Base-by-base conservation (phyloP, 2,888 invertebrate genomes). In the Macrosiphum euphorbiae region DNA sequence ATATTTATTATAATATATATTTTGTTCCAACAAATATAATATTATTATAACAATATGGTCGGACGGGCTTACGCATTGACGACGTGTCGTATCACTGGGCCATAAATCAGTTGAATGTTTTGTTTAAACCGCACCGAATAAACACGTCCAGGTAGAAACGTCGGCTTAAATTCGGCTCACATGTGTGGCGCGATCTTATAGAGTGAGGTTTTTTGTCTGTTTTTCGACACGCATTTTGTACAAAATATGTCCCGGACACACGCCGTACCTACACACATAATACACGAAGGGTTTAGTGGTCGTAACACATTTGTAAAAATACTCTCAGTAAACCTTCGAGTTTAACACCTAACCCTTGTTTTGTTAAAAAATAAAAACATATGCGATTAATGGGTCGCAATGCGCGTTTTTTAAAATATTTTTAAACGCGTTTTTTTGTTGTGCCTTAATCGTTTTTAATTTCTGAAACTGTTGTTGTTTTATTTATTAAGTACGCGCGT, bases 281-380 rank as follows among this genome's bases (percentile, higher is more conserved):
- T 78, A 20, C 35, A 35, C 20, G 35, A 35, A 78, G 35, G 35
- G 78, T 78, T 78, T 78, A 78, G 35, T 78, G 35, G 20, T 20
- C 78, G 35, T 35, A 20, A 35, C 35, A 35, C 78, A 41, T 35
- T 35, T 78, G 35, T 44, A 44, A 85, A 87, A 87, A 87, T 50
- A 50, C 50, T 87, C 50, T 87, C n/a, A 10, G 87, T 8, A 50
- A 87, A 52, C 87, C n/a, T 52, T 50, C n/a, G 1, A 87, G 87
- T 87, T 87, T 87, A 87, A 52, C 87, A 50, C 50, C 87, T 50
- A n/a, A 87, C 87, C 87, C 87, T 87, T 20, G 50, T 87, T 87
- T 52, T 87, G 47, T 87, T 50, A 16, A 11, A 50, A n/a, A n/a
- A n/a, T 16, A n/a, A n/a, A 78, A 20, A n/a, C 50, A n/a, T n/a